Evolutionary conservation across 2,888 invertebrate species (phyloP), one percentile per base, ranked within the genome.

Genomic region (Gari tellinella): DNA sequence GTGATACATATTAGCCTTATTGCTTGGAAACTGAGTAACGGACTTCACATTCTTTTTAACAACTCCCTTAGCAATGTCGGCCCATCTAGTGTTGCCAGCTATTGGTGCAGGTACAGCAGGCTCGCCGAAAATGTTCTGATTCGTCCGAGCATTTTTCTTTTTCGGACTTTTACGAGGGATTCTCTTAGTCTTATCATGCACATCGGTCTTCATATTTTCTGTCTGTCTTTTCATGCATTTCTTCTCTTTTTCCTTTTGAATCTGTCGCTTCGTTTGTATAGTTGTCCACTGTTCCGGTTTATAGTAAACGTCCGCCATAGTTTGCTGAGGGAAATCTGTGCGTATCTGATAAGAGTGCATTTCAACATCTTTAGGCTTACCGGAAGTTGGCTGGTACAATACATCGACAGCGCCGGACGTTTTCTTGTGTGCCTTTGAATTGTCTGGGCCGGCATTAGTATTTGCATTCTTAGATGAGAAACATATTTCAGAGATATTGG

Each of bases 41-140:
- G 4, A 10, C 10, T 10, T 31, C 31, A 37, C n/a, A 38, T 43
- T 43, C 14, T 31, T 31, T 10, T 31, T 31, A 31, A 10, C 31
- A 7, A 31, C 31, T n/a, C 69, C 79, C 40, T 73, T 80, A 12
- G 80, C 75, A 38, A 81, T 63, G 53, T 83, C 83, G 0, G 82
- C 80, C 82, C 79, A 79, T 45, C 76, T 66, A 15, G 63, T 58
- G 15, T 49, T 67, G 19, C 53, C 31, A 14, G 17, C 8, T n/a
- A 25, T 61, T 14, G 43, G n/a, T 15, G 37, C 49, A 31, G 37
- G n/a, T 26, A n/a, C 37, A 38, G 26, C 14, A 17, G 40, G 12
- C 41, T 55, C 14, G 7, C 31, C 31, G 10, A 31, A 31, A 4
- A 31, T 7, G 10, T 31, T 31, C 31, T 31, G 31, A 10, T 31